Evolutionary conservation across 2,888 invertebrate species (phyloP), one percentile per base, ranked within the genome.

Genomic region (Drosophila neonasuta): DNA sequence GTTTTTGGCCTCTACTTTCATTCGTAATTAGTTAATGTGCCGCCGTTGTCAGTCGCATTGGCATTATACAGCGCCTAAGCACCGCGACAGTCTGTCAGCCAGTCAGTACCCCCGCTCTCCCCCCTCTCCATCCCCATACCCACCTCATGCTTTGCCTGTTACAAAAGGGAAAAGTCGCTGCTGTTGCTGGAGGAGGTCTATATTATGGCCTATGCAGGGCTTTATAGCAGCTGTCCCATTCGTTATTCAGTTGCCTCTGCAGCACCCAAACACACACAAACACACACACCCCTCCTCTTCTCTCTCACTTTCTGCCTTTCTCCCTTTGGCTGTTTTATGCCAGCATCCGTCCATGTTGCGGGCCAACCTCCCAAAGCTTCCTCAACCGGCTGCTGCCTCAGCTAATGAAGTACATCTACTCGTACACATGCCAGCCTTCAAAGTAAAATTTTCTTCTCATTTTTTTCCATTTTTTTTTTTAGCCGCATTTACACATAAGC

Each of bases 1-100:
- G 24, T 24, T 24, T 11, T n/a, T 52, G n/a, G 60, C 46, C 44
- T 20, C 61, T 29, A 50, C 57, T 52, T 69, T 49, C 57, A 71
- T 69, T 74, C 63, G 79, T 80, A 87, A 80, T 80, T 80, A 80
- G 86, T 87, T 80, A 85, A 80, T 80, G 80, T 87, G 67, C 58
- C 56, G 64, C 45, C 56, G 59, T 41, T 61, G 83, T 73, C 80
- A 44, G 79, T 64, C 83, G 63, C 66, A 78, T 66, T 69, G 61
- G 52, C 62, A 69, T 65, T 58, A 72, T 4, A 36, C 45, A 45
- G 50, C 17, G 48, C 50, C 57, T 60, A 71, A 65, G 72, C 64
- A 64, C 56, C 76, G 63, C 58, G 24, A 56, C 34, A 55, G 41
- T 54, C 48, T 32, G 57, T 29, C 39, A 11, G 24, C 6, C 24